These are phyloP conservation scores for Oikopleura vanhoeffeni DNA, from an alignment of 23 tunicate genomes.

Conservation along the genomic window DNA sequence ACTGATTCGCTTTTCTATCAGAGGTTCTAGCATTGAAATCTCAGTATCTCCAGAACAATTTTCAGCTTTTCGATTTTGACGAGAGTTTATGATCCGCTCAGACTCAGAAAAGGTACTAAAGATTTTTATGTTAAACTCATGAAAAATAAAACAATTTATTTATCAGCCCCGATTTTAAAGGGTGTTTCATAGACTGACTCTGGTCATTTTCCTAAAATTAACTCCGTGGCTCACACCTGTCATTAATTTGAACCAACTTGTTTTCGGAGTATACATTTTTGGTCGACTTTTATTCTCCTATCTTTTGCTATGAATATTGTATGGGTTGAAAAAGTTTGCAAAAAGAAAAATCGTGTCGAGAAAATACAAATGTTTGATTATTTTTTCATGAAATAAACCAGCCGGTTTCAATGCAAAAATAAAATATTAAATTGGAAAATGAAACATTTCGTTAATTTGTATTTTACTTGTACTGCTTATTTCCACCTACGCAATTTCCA, in stretches of 20 bases:
- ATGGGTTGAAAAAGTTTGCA: not conserved
- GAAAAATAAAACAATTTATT: too few species aligned
- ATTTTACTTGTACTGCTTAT: too few species aligned
- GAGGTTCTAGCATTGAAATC: not conserved
- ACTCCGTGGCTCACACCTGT: too few species aligned
- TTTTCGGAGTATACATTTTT: too few species aligned
- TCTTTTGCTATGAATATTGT: not conserved
- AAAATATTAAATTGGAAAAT: too few species aligned
- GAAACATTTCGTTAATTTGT: too few species aligned
- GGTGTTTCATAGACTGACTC: too few species aligned
- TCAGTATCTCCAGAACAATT: not conserved
- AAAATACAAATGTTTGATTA: not conserved
- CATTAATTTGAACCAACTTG: too few species aligned
- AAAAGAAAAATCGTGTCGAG: not conserved
- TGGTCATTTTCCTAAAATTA: too few species aligned
- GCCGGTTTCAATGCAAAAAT: not conserved
- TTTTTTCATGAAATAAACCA: not conserved
- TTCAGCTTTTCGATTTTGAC: not conserved
- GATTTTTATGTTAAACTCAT: not conserved
- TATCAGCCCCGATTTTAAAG: too few species aligned
- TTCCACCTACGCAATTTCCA: too few species aligned
- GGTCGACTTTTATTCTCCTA: too few species aligned
- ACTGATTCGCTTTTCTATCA: not conserved
- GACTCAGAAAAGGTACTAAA: constrained; percentile 7
- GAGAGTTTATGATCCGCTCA: not conserved